Evolutionary conservation across 2,113 vertebrate species (phyloP).

Genomic region (Sorex fumeus): DNA sequence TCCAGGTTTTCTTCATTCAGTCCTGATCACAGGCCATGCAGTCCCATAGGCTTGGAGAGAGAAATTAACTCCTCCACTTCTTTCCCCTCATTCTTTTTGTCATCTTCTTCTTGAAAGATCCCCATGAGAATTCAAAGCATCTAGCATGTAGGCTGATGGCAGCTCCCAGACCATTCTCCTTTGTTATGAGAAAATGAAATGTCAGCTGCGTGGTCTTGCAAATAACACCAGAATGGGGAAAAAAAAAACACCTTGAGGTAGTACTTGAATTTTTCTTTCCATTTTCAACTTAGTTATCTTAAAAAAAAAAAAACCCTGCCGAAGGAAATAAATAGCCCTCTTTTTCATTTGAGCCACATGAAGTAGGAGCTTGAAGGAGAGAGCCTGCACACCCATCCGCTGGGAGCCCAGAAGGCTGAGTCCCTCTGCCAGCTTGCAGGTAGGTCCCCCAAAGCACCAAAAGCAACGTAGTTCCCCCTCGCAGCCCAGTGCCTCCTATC

Average conservation of each 20-base stretch:
- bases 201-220: not conserved
- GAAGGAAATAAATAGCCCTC: not conserved
- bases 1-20: not conserved
- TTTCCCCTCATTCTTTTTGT: not conserved
- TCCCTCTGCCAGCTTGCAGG: too few species aligned
- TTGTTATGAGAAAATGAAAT: slow-evolving; percentile 67
- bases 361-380: not conserved
- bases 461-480: too few species aligned
- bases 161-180: slow-evolving; percentile 1
- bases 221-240: not conserved
- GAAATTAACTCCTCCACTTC: too few species aligned
- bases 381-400: not conserved
- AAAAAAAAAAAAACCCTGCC: not conserved
- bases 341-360: not conserved
- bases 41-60: not conserved
- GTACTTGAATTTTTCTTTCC: not conserved
- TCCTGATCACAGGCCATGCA: not conserved
- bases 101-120: not conserved
- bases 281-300: not conserved
- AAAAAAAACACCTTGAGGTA: not conserved
- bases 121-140: not conserved
- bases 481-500: too few species aligned
- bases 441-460: too few species aligned
- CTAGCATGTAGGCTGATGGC: not conserved
- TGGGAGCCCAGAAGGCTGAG: too few species aligned